Percentiles rank a stretch among this genome's conserved stretches.
Evolutionary conservation across 2,797 vertebrate species (phyloP).

Genomic region (Malurus leucopterus): DNA sequence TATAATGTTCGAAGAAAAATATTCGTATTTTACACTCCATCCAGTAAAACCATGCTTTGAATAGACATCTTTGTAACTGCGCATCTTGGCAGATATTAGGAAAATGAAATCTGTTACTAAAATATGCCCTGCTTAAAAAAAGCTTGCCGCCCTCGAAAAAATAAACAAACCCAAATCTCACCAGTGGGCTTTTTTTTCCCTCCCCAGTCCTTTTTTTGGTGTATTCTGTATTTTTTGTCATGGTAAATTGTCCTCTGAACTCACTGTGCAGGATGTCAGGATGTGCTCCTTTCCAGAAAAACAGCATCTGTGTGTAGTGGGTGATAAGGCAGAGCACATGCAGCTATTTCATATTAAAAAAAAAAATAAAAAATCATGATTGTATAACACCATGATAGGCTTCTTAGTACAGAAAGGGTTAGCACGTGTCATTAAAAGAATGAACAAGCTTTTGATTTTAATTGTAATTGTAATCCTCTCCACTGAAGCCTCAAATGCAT

Average conservation of each 20-base stretch:
- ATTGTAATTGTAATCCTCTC: slow-evolving; percentile 89
- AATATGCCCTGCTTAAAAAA: neutral
- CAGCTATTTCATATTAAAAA: slow-evolving; percentile 18
- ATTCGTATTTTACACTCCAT: neutral
- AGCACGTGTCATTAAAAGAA: slow-evolving; percentile 78
- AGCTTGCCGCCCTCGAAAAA: rapidly evolving
- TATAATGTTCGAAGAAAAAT: neutral
- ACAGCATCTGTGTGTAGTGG: neutral
- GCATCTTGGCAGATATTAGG: neutral
- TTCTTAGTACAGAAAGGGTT: slow-evolving; percentile 79
- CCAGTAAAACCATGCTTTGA: neutral
- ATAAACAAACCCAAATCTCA: neutral
- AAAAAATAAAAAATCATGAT: neutral
- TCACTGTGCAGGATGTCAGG: neutral
- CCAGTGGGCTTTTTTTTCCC: rapidly evolving
- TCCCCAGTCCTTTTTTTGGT: neutral
- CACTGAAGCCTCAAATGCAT: slow-evolving; percentile 82
- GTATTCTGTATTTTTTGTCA: neutral
- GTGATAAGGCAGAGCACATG: slow-evolving; percentile 1
- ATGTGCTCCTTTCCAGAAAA: neutral
- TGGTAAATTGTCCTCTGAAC: slow-evolving; percentile 14
- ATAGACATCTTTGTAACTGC: neutral
- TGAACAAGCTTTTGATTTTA: slow-evolving; percentile 84
- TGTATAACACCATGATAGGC: neutral
- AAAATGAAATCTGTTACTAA: neutral